A percentile compares a stretch with the other conserved stretches of the same genome.
Conservation (phyloP, 2,113 vertebrate species). For the Ascaphus truei region DNA sequence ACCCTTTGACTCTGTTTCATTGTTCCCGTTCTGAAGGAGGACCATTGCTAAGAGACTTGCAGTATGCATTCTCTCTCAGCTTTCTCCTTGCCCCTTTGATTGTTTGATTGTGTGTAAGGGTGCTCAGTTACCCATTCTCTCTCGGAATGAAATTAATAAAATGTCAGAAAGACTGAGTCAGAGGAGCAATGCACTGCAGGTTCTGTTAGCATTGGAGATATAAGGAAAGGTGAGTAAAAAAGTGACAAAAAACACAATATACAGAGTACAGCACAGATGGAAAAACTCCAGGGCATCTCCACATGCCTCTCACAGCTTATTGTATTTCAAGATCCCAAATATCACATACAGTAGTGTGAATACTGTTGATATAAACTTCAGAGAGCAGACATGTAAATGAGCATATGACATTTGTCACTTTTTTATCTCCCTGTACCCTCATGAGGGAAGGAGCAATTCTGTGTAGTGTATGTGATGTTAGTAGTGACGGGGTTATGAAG, state of each 20-base stretch:
- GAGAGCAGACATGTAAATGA: background rate
- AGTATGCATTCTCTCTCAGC: background rate
- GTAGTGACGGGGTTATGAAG: too few species aligned
- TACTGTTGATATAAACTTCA: background rate
- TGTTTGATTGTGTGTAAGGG: background rate
- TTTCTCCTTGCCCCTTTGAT: background rate
- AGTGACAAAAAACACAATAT: conserved; percentile 5
- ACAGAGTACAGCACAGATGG: conserved; percentile 3
- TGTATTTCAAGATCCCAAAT: conserved; percentile 4
- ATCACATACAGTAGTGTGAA: background rate
- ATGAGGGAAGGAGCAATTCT: background rate
- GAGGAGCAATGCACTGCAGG: background rate
- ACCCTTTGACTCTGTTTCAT: background rate
- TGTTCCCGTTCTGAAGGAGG: background rate
- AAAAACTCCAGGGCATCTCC: conserved; percentile 13
- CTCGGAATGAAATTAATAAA: background rate
- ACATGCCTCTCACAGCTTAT: background rate
- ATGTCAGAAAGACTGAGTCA: background rate
- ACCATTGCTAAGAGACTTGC: conserved; percentile 18
- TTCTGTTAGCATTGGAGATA: background rate
- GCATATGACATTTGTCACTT: background rate
- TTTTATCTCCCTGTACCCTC: background rate
- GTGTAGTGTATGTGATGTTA: too few species aligned
- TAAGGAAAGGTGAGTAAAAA: conserved; percentile 6
- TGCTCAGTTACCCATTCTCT: background rate